Evolutionary conservation across 37 sponge, comb jelly and placozoan genomes (phyloP), one percentile per base, ranked within the genome.

Genomic region (Halichondria panicea): DNA sequence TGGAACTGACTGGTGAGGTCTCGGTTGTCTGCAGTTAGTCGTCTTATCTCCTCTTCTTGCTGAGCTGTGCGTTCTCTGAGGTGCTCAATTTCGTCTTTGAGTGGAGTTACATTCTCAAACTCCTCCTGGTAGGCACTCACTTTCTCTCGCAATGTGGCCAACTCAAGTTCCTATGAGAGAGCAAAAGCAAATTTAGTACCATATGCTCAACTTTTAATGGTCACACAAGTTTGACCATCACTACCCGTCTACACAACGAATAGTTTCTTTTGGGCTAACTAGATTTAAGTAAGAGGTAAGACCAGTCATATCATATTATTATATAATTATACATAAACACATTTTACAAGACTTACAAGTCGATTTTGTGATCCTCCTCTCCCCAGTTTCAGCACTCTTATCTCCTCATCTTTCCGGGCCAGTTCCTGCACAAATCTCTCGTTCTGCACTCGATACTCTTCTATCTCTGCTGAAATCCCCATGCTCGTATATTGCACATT

Each of bases 121-220:
- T 68, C 65, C 33, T 85, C 85, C 34, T 43, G 30, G 72, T 72
- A 85, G 24, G 65, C 85, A 8, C 65, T 56, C 3, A 19, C 52
- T 73, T 85, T 85, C 72, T 85, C 56, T 34, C 36, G 44, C 72
- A 85, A 60, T 0, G 78, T 78, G 11, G 48, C 85, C 67, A 85
- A 28, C 55, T 85, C 85, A 24, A 85, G 64, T 43, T 45, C n/a
- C n/a, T 68, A 42, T 11, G 59, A 8, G 54, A 37, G 41, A 55
- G 46, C 34, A 64, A 58, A 60, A 60, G 4, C 27, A 74, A 30
- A 15, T 54, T n/a, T 54, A 18, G 9, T 13, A 71, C 15, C 50
- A n/a, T 54, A 71, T 19, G 11, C 5, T 6, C 59, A 7, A 21
- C 11, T 30, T 7, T n/a, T n/a, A n/a, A n/a, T n/a, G n/a, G n/a